Evolutionary conservation across 2,113 vertebrate genomes (phyloP), one percentile per base, ranked within the genome.

Genomic region (Craseonycteris thonglongyai): DNA sequence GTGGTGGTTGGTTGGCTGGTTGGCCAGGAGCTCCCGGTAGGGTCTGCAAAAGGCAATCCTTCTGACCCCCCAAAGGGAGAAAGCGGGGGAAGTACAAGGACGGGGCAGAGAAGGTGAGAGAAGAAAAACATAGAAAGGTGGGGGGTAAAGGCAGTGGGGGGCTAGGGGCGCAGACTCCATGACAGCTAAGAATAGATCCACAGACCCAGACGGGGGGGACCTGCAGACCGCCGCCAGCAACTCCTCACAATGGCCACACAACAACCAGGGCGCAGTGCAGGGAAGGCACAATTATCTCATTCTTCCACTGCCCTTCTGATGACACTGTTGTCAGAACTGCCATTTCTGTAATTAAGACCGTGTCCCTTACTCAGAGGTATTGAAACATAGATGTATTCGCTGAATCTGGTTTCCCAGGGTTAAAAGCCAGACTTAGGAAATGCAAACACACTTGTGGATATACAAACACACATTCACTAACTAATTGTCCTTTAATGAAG

Each of bases 381-480:
- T 80, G 95, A 93, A 95, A 97, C 96, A 83, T 81, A 51, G 59
- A 96, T 93, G 93, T 95, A 95, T 97, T 96, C 95, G 95, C 95
- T 96, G 94, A 96, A 92, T 94, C 95, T 92, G 84, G 94, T 79
- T 97, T 96, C 96, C 80, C 95, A 90, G 86, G 91, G 95, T 96
- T 95, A 95, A 97, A 96, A 97, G 94, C 78, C 95, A 96, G 93
- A 95, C 94, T 83, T 92, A 89, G 93, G 95, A 96, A 96, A 92
- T 28, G 78, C 95, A 96, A 95, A 97, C 96, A 96, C 90, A 89
- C 87, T 96, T 93, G 84, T 93, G 91, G 95, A 96, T 94, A 97
- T 65, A 79, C 96, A 96, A 96, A 97, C 95, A 96, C 83, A 83
- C 80, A 78, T 61, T 88, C 96, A 35, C 87, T 96, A 90, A 92